Evolutionary conservation across 2,113 vertebrate species (phyloP).

Genomic region (Elephantulus edwardii): DNA sequence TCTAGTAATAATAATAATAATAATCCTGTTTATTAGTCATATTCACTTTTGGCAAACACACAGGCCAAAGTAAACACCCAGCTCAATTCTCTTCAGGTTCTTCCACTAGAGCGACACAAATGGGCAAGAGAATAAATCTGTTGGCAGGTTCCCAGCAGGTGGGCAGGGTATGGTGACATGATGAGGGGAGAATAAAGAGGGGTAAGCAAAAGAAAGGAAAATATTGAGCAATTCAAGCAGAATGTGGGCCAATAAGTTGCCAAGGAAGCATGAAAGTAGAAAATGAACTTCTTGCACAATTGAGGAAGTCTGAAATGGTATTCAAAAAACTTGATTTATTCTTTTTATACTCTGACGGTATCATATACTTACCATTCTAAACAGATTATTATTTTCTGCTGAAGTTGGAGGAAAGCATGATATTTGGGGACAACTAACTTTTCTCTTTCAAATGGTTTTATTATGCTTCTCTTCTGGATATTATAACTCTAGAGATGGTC

Average conservation of each 20-base stretch:
- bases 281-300: not conserved
- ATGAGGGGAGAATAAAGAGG: not conserved
- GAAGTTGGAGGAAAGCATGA: not conserved
- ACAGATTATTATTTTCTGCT: slow-evolving; percentile 11
- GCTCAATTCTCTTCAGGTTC: not conserved
- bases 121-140: not conserved
- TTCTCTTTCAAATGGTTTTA: too few relatives aligned
- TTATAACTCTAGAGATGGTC: not conserved
- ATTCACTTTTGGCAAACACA: not conserved
- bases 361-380: not conserved
- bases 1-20: not conserved
- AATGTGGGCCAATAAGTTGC: not conserved
- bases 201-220: not conserved
- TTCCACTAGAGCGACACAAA: not conserved
- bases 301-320: not conserved
- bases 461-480: not conserved
- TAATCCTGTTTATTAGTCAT: not conserved
- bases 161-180: not conserved
- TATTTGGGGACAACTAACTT: not conserved
- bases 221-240: not conserved
- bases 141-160: not conserved
- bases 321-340: not conserved
- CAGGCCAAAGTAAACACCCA: not conserved
- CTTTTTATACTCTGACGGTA: not conserved
- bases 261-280: slow-evolving; percentile 21